These are phyloP conservation scores for Leucozona laternaria DNA, from an alignment of 2,888 invertebrate genomes.

Conservation along the genomic window DNA sequence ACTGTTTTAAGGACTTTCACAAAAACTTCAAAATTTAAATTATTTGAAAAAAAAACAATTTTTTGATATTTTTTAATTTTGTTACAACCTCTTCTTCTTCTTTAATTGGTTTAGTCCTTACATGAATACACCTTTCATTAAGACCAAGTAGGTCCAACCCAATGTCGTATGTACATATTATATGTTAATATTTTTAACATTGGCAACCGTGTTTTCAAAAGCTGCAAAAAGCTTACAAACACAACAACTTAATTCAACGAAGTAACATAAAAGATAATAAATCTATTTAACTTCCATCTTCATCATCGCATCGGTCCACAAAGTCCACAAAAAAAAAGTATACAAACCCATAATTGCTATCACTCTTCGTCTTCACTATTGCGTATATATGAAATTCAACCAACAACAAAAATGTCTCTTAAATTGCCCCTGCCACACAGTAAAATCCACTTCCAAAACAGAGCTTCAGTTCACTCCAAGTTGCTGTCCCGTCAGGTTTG, in stretches of 20 bases:
- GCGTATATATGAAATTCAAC: background rate
- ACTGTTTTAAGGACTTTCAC: too few relatives aligned
- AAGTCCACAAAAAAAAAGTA: background rate
- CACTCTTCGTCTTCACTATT: slow-evolving; percentile 10
- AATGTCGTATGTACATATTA: too few relatives aligned
- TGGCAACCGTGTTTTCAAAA: slow-evolving; percentile 8
- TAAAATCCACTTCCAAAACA: slow-evolving; percentile 24
- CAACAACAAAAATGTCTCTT: slow-evolving; percentile 25
- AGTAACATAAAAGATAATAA: background rate
- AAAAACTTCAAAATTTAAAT: too few relatives aligned
- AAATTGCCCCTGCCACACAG: slow-evolving; percentile 2
- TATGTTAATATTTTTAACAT: too few relatives aligned
- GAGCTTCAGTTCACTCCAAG: slow-evolving; percentile 60
- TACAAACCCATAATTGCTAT: background rate
- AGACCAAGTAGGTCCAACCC: too few relatives aligned
- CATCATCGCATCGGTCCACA: slow-evolving; percentile 4
- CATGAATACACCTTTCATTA: too few relatives aligned
- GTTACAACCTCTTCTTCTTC: too few relatives aligned
- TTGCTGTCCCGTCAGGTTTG: slow-evolving; percentile 41
- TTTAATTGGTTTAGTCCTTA: too few relatives aligned
- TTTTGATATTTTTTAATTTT: too few relatives aligned
- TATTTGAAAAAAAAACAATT: too few relatives aligned
- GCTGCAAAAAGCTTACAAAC: background rate
- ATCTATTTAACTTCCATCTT: background rate
- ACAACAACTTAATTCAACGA: background rate